Conservation (phyloP, 2,888 invertebrate species). For the Lycocerus yunnanus region DNA sequence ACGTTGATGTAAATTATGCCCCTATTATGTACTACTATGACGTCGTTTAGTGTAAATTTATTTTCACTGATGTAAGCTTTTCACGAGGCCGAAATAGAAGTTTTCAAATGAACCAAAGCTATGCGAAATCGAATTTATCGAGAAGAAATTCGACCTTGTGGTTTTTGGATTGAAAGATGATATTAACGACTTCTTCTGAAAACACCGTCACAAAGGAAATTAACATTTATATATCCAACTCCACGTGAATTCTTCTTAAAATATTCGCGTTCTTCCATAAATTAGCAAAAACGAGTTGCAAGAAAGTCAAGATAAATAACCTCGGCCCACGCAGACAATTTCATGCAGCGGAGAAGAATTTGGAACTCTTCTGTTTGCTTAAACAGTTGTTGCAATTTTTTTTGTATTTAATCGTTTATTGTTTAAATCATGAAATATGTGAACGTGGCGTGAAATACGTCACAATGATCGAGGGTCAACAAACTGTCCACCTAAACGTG, state of each 20-base stretch:
- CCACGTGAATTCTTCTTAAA: background rate
- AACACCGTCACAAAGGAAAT: background rate
- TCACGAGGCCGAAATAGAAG: background rate
- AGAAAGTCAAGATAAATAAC: background rate
- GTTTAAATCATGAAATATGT: slow-evolving; percentile 8
- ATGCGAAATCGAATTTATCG: no score
- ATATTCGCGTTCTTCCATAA: background rate
- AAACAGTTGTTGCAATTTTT: background rate
- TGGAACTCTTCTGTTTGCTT: background rate
- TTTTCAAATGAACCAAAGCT: background rate
- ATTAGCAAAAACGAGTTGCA: background rate
- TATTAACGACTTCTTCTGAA: background rate
- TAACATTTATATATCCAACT: background rate
- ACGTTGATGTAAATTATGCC: background rate
- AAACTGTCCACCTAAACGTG: slow-evolving; percentile 20
- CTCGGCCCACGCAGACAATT: background rate
- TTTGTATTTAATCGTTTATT: background rate
- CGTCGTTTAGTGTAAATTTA: background rate
- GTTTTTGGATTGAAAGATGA: background rate
- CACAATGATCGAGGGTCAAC: slow-evolving; percentile 28
- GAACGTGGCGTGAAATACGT: slow-evolving; percentile 20
- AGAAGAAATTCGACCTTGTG: background rate
- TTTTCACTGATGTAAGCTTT: background rate
- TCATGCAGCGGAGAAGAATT: background rate
- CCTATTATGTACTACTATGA: background rate